phyloP scores from a whole-genome alignment of 2,113 vertebrate species.

The Bubo scandiacus region DNA sequence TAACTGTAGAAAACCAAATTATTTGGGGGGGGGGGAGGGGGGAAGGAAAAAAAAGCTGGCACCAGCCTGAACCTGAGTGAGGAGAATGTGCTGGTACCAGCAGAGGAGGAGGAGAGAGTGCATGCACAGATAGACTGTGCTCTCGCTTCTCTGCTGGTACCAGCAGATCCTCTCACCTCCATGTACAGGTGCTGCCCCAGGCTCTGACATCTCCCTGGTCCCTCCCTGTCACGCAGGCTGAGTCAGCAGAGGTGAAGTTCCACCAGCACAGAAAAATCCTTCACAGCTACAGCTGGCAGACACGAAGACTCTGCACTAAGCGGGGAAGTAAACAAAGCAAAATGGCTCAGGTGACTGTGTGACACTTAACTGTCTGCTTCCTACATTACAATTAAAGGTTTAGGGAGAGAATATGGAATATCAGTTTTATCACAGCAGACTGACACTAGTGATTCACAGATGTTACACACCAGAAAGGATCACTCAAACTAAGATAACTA shows the following conservation, averaged over 20 bases:
- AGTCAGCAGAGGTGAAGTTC: background rate
- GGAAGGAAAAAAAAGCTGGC: background rate
- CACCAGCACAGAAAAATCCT: background rate
- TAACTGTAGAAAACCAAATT: background rate
- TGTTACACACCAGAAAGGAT: background rate
- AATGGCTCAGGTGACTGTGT: background rate
- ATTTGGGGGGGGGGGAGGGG: too few relatives aligned
- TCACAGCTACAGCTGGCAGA: background rate
- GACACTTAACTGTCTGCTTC: background rate
- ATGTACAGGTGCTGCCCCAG: background rate
- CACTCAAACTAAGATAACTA: background rate
- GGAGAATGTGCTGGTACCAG: slow-evolving; percentile 19
- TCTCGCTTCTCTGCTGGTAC: background rate
- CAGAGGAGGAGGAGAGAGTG: background rate
- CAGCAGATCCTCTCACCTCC: background rate
- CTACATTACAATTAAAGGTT: background rate
- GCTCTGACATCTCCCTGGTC: background rate
- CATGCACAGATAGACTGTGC: background rate
- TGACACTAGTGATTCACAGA: background rate
- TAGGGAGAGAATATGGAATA: background rate
- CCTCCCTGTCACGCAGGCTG: background rate
- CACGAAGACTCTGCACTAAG: background rate
- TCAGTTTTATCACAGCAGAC: background rate
- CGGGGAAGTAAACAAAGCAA: background rate
- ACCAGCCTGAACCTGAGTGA: background rate